Evolutionary conservation across 2,888 invertebrate genomes (phyloP), one percentile per base, ranked within the genome.

Genomic region (Nycteola revayana): DNA sequence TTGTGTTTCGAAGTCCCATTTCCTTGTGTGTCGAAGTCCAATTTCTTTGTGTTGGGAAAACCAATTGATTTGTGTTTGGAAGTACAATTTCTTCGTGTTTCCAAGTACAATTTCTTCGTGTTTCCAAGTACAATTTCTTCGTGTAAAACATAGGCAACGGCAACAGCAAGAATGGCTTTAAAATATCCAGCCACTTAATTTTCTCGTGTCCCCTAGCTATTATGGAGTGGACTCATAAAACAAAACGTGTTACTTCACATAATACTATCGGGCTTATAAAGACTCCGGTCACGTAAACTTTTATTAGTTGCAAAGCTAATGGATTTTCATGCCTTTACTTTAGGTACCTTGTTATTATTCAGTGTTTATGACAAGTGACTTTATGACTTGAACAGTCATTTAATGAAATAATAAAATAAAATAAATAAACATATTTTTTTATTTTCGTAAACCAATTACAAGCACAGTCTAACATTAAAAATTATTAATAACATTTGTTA

Each of bases 131-230:
- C 61, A 60, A 61, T 62, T 60, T 63, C 70, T 61, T 49, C 66
- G 61, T 72, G 70, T 67, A 65, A 66, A 70, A 69, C 64, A 72
- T 75, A 66, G 49, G 40, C 57, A 45, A 48, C 40, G 41, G 44
- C 32, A 37, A 49, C 56, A 52, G 49, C 57, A 61, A 68, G 67
- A 47, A 45, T 46, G 39, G 57, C 64, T 66, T 66, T 63, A 67
- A 68, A 67, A 60, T 60, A 59, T 61, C 60, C 60, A 65, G 70
- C 63, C 62, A 66, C 69, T 75, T 72, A 63, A 73, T 72, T 67
- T 60, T 62, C 48, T 47, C 47, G 40, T 43, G 49, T 57, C 61
- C n/a, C 39, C 64, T 66, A 62, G 59, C 57, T 53, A 57, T 61
- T 61, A 60, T 60, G 52, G 45, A 49, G 36, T 49, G 41, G 29